phyloP scores from a whole-genome alignment of 2,113 vertebrate genomes.

The Calypte anna region DNA sequence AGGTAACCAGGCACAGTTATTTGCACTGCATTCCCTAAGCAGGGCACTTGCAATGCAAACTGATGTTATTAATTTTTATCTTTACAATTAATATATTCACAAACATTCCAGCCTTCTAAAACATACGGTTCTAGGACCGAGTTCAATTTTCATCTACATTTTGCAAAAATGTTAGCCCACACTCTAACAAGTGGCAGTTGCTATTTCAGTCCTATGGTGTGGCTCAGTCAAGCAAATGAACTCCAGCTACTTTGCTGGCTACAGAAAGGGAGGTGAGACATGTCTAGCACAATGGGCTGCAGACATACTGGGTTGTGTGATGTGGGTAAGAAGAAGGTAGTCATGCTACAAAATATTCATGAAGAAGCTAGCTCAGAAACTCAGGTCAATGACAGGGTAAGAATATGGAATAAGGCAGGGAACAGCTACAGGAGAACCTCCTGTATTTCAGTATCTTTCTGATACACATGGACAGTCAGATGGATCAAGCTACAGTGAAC shows the following conservation, averaged over 20 bases:
- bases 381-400: not conserved
- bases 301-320: not conserved
- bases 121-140: not conserved
- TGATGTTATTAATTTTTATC: not conserved
- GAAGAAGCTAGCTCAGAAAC: not conserved
- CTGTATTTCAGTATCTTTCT: not conserved
- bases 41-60: not conserved
- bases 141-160: not conserved
- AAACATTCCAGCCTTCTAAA: not conserved
- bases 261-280: not conserved
- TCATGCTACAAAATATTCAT: not conserved
- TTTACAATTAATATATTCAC: not conserved
- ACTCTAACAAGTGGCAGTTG: not conserved
- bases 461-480: not conserved
- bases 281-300: not conserved
- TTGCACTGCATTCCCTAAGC: not conserved
- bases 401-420: not conserved
- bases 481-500: not conserved
- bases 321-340: slow-evolving; percentile 8
- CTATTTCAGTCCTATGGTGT: not conserved
- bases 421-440: not conserved
- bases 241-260: not conserved
- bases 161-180: not conserved
- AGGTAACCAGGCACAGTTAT: not conserved
- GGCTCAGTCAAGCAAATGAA: not conserved